Percentiles rank a stretch among this genome's conserved stretches.
phyloP scores from a whole-genome alignment of 1,140 invertebrate genomes.

The Drosophila teissieri region DNA sequence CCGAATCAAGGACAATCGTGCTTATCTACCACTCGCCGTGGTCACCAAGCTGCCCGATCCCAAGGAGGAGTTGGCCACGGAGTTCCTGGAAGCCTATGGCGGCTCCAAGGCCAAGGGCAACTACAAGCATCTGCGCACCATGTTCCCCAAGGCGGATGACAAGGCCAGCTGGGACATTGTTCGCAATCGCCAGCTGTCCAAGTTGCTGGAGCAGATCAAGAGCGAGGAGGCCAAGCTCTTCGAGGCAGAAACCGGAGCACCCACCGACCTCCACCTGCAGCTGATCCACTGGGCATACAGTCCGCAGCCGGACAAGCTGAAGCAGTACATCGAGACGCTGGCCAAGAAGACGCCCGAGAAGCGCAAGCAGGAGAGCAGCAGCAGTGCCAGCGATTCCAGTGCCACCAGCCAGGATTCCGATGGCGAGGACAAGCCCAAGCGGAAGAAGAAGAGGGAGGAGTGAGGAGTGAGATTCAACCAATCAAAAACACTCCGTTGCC shows the following conservation, averaged over 20 bases:
- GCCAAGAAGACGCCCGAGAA: slow-evolving; percentile 68
- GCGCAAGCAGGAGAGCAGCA: slow-evolving; percentile 66
- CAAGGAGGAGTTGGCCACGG: slow-evolving; percentile 71
- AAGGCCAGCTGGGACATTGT: slow-evolving; percentile 88
- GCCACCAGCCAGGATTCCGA: slow-evolving; percentile 51
- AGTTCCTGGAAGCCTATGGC: slow-evolving; percentile 74
- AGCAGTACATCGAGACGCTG: slow-evolving; percentile 70
- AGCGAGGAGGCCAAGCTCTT: slow-evolving; percentile 86
- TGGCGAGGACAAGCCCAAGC: slow-evolving; percentile 61
- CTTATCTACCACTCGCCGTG: slow-evolving; percentile 85
- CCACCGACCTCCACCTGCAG: slow-evolving; percentile 87
- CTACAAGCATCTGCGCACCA: slow-evolving; percentile 88
- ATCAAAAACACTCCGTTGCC: slow-evolving; percentile 1
- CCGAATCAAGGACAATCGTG: slow-evolving; percentile 87
- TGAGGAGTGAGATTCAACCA: slow-evolving; percentile 5
- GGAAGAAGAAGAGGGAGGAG: slow-evolving; percentile 64
- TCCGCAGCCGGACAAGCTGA: slow-evolving; percentile 86
- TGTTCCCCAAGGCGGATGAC: slow-evolving; percentile 85
- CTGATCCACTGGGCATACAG: slow-evolving; percentile 89
- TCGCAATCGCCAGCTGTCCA: slow-evolving; percentile 86
- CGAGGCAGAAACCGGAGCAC: slow-evolving; percentile 86
- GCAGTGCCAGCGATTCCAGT: slow-evolving; percentile 45
- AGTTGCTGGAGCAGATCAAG: slow-evolving; percentile 86
- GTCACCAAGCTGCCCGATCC: slow-evolving; percentile 73
- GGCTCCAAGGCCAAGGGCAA: slow-evolving; percentile 86